Evolutionary conservation across 2,113 vertebrate genomes (phyloP), one percentile per base, ranked within the genome.

Genomic region (Dipodomys spectabilis): DNA sequence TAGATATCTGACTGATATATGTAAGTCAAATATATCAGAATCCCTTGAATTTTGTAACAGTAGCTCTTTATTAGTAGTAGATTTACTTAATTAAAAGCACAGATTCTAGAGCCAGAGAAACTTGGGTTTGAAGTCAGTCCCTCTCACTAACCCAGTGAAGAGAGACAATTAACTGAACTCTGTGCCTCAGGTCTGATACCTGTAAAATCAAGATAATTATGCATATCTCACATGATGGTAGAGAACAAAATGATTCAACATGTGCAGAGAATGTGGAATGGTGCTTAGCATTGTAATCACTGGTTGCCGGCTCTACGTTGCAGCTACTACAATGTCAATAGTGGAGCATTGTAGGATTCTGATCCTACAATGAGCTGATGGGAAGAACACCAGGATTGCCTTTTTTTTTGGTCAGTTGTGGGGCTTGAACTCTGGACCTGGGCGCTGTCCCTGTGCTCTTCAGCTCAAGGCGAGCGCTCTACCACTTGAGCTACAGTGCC

Each of bases 31-130:
- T 72, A 72, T 35, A 32, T 69, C 11, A 39, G 60, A 62, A 62
- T 71, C 64, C 22, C 22, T 25, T 23, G 64, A 65, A 65, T 22
- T 74, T 44, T 32, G 44, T 74, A 69, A 90, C 20, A 81, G 64
- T 8, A 95, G 39, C 22, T 32, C 82, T 44, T 90, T 62, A 81
- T 67, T 23, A 82, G 78, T 32, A 28, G 15, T 27, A 44, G 35
- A 82, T 69, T 72, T 77, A 68, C 32, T 57, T 84, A 65, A 65
- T 78, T 83, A 88, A 80, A 92, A 89, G 35, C n/a, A 83, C 30
- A 84, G 57, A 90, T 72, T 82, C 30, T 10, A 72, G 39, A 68
- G 67, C 15, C 30, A 82, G 11, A 28, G 18, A 35, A 10, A 39
- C 39, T 60, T 62, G 13, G 12, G 27, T 75, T 82, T 60, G 85